Evolutionary conservation across 2,888 invertebrate species (phyloP).

Genomic region (Taphrorychus bicolor): DNA sequence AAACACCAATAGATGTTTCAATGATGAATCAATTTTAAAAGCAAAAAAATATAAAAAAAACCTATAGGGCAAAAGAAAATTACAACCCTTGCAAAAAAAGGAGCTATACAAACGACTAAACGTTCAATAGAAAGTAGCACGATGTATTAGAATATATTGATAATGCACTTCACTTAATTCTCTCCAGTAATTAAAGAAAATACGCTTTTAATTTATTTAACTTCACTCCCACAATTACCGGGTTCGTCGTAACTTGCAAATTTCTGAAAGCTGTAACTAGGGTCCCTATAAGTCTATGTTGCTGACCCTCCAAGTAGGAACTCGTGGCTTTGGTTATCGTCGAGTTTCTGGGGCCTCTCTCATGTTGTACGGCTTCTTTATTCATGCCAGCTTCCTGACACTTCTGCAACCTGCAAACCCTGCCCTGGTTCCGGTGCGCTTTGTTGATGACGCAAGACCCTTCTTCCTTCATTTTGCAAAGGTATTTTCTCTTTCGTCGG

Average conservation of each 20-base stretch:
- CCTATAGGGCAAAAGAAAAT: too few species aligned
- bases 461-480: constrained; percentile 90
- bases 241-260: constrained; percentile 8
- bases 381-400: constrained; percentile 96
- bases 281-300: constrained; percentile 20
- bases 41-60: too few species aligned
- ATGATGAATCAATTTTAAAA: too few species aligned
- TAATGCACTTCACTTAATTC: too few species aligned
- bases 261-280: neutral
- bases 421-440: constrained; percentile 94
- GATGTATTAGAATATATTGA: too few species aligned
- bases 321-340: constrained; percentile 94
- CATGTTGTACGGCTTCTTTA: constrained; percentile 97
- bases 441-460: constrained; percentile 92
- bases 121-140: too few species aligned
- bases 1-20: too few species aligned
- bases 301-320: constrained; percentile 70
- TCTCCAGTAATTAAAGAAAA: too few species aligned
- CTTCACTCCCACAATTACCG: constrained; percentile 22
- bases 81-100: too few species aligned
- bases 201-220: constrained; percentile 10
- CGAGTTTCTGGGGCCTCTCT: constrained; percentile 95
- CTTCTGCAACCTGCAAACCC: constrained; percentile 89
- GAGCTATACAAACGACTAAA: too few species aligned
- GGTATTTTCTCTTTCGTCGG: constrained; percentile 91